These are phyloP conservation scores for Helarctos malayanus DNA, from an alignment of 2,797 vertebrate species.

Conservation along the genomic window DNA sequence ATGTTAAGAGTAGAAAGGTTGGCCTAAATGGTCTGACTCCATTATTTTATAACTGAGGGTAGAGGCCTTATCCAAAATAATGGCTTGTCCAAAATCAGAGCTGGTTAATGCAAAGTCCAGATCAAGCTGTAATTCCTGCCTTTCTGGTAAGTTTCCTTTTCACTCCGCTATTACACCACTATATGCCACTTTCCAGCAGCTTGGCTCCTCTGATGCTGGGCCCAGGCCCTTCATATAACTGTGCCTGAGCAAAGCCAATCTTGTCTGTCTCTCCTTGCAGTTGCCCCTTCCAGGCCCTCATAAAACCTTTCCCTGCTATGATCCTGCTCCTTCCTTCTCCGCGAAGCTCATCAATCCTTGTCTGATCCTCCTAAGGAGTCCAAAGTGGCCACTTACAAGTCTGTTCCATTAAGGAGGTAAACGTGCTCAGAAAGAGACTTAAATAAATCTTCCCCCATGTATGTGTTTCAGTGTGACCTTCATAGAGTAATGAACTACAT, in stretches of 20 bases:
- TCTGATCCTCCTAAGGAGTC: not conserved
- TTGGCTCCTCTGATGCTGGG: not conserved
- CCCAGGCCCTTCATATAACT: not conserved
- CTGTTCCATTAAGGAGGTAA: not conserved
- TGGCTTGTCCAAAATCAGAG: not conserved
- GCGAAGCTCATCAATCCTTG: not conserved
- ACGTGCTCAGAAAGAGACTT: not conserved
- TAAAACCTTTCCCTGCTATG: not conserved
- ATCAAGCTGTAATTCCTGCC: not conserved
- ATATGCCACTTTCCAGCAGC: not conserved
- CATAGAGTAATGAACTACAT: not conserved
- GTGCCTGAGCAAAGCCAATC: not conserved
- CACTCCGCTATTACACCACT: not conserved
- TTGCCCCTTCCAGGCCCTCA: not conserved
- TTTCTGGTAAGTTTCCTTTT: not conserved
- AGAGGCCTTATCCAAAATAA: not conserved
- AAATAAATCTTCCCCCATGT: not conserved
- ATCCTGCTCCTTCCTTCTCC: not conserved
- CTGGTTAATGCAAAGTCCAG: not conserved
- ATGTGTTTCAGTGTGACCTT: not conserved
- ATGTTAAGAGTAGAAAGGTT: not conserved
- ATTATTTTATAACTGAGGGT: slow-evolving; percentile 43
- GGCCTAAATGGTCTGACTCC: not conserved
- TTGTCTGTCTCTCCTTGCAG: not conserved
- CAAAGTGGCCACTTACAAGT: not conserved